Evolutionary conservation across 2,113 vertebrate species (phyloP).

Genomic region (Vombatus ursinus): DNA sequence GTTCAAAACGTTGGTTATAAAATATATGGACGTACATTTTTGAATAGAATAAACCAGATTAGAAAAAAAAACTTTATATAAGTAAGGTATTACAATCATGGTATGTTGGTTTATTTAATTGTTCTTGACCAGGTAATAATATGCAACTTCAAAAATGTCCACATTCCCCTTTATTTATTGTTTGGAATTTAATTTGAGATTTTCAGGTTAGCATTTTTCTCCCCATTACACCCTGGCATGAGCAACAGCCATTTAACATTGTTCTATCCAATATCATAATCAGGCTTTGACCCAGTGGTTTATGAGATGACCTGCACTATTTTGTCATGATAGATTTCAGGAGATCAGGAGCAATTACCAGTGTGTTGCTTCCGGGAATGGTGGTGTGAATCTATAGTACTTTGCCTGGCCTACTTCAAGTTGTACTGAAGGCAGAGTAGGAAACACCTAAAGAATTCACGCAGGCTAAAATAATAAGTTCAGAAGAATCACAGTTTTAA

Average conservation of each 20-base stretch:
- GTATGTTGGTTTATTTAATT: not conserved
- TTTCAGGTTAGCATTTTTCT: not conserved
- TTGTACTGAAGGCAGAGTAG: not conserved
- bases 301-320: not conserved
- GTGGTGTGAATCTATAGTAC: rapidly evolving
- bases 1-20: not conserved
- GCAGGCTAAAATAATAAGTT: not conserved
- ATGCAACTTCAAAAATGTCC: not conserved
- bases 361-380: not conserved
- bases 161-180: not conserved
- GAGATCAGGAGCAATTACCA: not conserved
- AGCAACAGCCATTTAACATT: not conserved
- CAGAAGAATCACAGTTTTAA: not conserved
- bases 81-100: not conserved
- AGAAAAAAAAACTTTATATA: not conserved
- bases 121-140: not conserved
- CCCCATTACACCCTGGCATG: not conserved
- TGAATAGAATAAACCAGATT: not conserved
- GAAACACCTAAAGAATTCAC: not conserved
- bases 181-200: not conserved
- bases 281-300: not conserved
- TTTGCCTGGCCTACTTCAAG: not conserved
- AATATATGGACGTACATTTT: too few relatives aligned
- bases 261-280: not conserved
- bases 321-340: not conserved